phyloP scores from a whole-genome alignment of 2,888 invertebrate genomes.

The Drosophila monieri region DNA sequence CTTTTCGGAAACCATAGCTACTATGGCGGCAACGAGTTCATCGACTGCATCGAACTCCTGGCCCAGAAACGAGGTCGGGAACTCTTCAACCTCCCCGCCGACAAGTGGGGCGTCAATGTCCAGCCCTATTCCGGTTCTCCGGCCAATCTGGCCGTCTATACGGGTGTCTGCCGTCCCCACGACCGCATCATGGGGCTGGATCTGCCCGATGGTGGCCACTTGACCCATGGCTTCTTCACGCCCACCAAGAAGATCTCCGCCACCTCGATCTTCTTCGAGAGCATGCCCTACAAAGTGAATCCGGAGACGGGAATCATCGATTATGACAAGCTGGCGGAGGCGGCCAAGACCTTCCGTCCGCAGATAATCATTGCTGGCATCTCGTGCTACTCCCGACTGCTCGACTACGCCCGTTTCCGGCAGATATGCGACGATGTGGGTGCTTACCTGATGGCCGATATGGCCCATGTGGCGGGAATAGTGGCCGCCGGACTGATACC shows the following conservation, averaged over 20 bases:
- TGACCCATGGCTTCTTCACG: conserved; percentile 96
- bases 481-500: conserved; percentile 95
- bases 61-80: conserved; percentile 94
- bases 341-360: conserved; percentile 94
- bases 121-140: conserved; percentile 98
- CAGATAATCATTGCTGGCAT: conserved; percentile 96
- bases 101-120: conserved; percentile 98
- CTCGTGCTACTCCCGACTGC: conserved; percentile 95
- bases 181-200: conserved; percentile 98
- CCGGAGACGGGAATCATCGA: conserved; percentile 94
- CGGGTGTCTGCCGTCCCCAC: conserved; percentile 94
- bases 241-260: conserved; percentile 96
- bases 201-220: conserved; percentile 98
- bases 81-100: conserved; percentile 91
- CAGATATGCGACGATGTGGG: conserved; percentile 93
- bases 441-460: conserved; percentile 95
- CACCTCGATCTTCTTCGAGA: conserved; percentile 98
- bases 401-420: conserved; percentile 95
- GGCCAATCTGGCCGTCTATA: conserved; percentile 98
- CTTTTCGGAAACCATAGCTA: conserved; percentile 85
- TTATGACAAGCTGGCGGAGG: conserved; percentile 93
- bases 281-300: conserved; percentile 98
- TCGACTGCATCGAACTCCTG: conserved; percentile 95
- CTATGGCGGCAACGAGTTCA: conserved; percentile 98
- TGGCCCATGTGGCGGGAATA: conserved; percentile 97